Evolutionary conservation across 2,888 invertebrate species (phyloP), one percentile per base, ranked within the genome.

Genomic region (Eurytoma adleriae): DNA sequence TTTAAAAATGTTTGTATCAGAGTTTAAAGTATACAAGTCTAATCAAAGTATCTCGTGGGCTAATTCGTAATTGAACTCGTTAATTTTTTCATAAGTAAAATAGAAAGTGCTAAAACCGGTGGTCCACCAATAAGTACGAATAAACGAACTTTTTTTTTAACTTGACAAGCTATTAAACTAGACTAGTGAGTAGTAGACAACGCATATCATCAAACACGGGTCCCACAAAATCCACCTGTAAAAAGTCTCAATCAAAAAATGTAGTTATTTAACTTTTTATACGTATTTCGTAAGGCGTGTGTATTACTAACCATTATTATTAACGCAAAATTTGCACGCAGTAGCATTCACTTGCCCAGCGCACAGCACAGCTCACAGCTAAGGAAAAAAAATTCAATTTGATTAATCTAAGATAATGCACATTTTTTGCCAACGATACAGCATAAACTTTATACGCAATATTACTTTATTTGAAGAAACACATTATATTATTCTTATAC

Each of bases 51-150:
- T 40, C n/a, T 62, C 64, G 59, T 68, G 57, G 67, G 14, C 27
- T 72, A 52, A 56, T 66, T 3, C 71, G 5, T 24, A n/a, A 24
- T 68, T 50, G n/a, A 67, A 66, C 50, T 62, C 66, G 24, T 24
- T 72, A 78, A 40, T 67, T 67, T 74, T 76, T 61, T 30, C 24
- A 66, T 40, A 68, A n/a, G 66, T 56, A 67, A 66, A 77, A 62
- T 40, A 62, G 2, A 24, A 76, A 62, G 62, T 10, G 66, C 40
- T 68, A 24, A 64, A 61, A 54, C 78, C 13, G 70, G 73, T 84
- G 86, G 86, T 86, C 85, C 86, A 86, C 86, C 86, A 87, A 88
- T 86, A 81, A 82, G 84, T 85, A 86, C 85, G 83, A 66, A 78
- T 69, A 61, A 68, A 81, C 61, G 66, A 81, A 72, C 50, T 75